phyloP scores from a whole-genome alignment of 2,888 invertebrate species.

The Toxonevra muliebris region DNA sequence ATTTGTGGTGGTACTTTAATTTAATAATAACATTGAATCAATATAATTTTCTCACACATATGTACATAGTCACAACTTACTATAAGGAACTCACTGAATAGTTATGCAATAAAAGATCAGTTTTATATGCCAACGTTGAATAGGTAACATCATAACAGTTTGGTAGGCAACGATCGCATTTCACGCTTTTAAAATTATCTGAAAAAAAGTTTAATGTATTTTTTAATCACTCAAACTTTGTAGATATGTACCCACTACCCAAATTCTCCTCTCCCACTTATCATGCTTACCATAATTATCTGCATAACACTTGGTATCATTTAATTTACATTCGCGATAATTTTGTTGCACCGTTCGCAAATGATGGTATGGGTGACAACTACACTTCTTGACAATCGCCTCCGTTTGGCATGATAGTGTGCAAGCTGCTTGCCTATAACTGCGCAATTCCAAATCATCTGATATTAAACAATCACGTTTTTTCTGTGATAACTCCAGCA shows the following conservation, averaged over 20 bases:
- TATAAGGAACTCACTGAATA: conserved; percentile 58
- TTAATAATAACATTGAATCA: not conserved
- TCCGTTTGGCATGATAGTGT: conserved; percentile 57
- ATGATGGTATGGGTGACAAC: conserved; percentile 62
- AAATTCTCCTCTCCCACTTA: not conserved
- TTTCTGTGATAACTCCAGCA: conserved; percentile 55
- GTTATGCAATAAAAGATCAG: conserved; percentile 57
- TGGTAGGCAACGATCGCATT: conserved; percentile 61
- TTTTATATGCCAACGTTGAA: conserved; percentile 57
- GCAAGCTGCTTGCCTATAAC: conserved; percentile 62
- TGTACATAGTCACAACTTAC: conserved; percentile 47
- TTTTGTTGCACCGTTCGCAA: conserved; percentile 51
- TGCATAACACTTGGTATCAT: conserved; percentile 58
- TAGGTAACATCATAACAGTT: conserved; percentile 64
- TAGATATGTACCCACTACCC: not conserved
- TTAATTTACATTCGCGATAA: conserved; percentile 56
- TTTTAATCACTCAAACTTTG: too few relatives aligned
- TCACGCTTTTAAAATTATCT: conserved; percentile 59
- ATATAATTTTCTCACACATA: not conserved
- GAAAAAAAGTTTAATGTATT: conserved; percentile 13
- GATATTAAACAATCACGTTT: conserved; percentile 62
- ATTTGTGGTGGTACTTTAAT: conserved; percentile 46
- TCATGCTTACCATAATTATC: conserved; percentile 55
- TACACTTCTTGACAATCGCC: conserved; percentile 55
- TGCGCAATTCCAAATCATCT: conserved; percentile 53